Conservation (phyloP, 2,888 invertebrate species). For the Tineola bisselliella region DNA sequence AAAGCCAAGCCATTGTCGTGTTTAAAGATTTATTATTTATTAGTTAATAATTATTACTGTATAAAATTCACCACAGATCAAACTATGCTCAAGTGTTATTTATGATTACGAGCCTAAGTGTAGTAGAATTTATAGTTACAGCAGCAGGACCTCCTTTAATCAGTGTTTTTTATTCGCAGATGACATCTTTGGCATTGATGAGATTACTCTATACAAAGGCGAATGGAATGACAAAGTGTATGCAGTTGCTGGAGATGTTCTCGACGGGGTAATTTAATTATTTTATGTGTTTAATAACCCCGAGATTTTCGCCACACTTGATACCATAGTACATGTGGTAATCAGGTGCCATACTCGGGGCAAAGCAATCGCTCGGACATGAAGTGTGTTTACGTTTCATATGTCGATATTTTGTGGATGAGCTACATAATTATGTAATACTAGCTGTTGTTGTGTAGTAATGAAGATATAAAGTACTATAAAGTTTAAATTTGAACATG, state of each 20-base stretch:
- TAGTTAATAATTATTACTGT: too few relatives aligned
- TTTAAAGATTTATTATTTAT: too few relatives aligned
- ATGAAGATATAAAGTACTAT: too few relatives aligned
- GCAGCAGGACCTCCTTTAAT: too few relatives aligned
- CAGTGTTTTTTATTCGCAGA: conserved; percentile 57
- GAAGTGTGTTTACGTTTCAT: conserved; percentile 39
- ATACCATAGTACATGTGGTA: conserved; percentile 48
- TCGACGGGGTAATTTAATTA: conserved; percentile 85
- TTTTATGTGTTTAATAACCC: conserved; percentile 22
- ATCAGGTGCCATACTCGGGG: conserved; percentile 54
- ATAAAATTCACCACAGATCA: too few relatives aligned
- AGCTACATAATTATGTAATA: too few relatives aligned
- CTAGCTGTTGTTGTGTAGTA: too few relatives aligned
- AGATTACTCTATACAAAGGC: conserved; percentile 88
- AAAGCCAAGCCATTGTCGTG: too few relatives aligned
- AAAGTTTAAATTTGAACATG: too few relatives aligned
- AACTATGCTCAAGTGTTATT: too few relatives aligned
- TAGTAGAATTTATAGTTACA: too few relatives aligned
- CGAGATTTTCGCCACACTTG: conserved; percentile 63
- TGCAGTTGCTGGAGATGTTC: conserved; percentile 91
- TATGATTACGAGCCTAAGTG: too few relatives aligned
- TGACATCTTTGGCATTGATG: conserved; percentile 93
- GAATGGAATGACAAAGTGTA: conserved; percentile 89
- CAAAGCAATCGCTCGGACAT: conserved; percentile 38
- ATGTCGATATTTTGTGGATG: conserved; percentile 39